These are phyloP conservation scores for Drosophila littoralis DNA, from an alignment of 1,140 invertebrate species.

Conservation along the genomic window DNA sequence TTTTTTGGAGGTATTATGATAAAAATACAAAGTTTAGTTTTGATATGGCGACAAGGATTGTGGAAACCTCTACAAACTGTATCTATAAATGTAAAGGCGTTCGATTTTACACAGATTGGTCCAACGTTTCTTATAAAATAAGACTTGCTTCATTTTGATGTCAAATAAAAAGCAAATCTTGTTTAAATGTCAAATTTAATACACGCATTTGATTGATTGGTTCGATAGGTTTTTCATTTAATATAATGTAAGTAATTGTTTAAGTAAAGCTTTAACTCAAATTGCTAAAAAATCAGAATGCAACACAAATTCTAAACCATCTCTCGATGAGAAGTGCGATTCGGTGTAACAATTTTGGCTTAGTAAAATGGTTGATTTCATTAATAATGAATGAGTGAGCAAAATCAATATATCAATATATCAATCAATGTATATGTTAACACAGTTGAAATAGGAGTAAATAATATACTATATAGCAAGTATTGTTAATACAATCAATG, in stretches of 20 bases:
- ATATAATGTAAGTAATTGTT: constrained; percentile 7
- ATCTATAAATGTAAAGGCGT: constrained; percentile 34
- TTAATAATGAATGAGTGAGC: constrained; percentile 36
- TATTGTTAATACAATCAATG: constrained; percentile 78
- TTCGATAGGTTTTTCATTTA: constrained; percentile 41
- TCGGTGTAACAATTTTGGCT: constrained; percentile 27
- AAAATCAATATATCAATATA: constrained; percentile 36
- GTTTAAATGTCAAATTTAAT: constrained; percentile 38
- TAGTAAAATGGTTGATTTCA: constrained; percentile 29
- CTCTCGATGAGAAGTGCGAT: constrained; percentile 61
- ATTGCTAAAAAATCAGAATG: constrained; percentile 48
- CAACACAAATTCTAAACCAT: constrained; percentile 59
- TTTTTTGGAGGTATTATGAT: constrained; percentile 41
- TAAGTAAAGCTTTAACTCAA: constrained; percentile 32
- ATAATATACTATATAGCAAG: constrained; percentile 51
- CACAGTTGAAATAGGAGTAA: constrained; percentile 53
- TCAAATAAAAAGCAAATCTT: constrained; percentile 47
- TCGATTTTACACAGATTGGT: constrained; percentile 64
- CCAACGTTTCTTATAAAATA: constrained; percentile 48
- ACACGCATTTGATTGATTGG: constrained; percentile 44
- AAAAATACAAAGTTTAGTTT: constrained; percentile 71
- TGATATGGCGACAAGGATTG: constrained; percentile 76
- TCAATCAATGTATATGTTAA: constrained; percentile 25
- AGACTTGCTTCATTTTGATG: constrained; percentile 32
- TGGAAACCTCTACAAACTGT: constrained; percentile 53